A percentile compares a stretch with the other conserved stretches of the same genome.
Evolutionary conservation across 37 sponge, comb jelly and placozoan species (phyloP).

Genomic region (Ephydatia muelleri): DNA sequence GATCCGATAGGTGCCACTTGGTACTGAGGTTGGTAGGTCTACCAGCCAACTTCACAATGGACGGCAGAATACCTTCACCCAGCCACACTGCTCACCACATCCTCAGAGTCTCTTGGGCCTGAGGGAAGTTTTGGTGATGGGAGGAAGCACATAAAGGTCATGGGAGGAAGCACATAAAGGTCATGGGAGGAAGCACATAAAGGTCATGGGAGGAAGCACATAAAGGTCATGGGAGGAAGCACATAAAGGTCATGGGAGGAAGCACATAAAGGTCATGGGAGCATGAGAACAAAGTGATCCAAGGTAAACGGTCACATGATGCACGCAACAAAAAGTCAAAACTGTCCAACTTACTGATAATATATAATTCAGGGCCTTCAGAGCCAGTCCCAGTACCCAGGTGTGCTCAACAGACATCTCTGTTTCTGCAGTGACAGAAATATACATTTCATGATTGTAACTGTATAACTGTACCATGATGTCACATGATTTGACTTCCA

Average conservation of each 20-base stretch:
- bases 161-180: neutral
- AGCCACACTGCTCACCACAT: conserved; percentile 35
- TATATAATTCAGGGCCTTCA: conserved; percentile 50
- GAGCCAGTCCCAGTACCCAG: conserved; percentile 43
- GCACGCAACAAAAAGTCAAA: neutral
- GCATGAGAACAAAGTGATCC: no score
- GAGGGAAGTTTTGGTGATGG: neutral
- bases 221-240: neutral
- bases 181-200: neutral
- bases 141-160: neutral
- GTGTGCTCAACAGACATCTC: conserved; percentile 37
- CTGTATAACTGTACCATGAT: neutral
- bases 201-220: neutral
- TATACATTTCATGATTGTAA: no score
- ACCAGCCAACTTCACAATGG: conserved; percentile 40
- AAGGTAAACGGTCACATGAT: neutral
- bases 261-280: neutral
- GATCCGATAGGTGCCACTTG: conserved; percentile 55
- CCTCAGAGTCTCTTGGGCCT: conserved; percentile 10
- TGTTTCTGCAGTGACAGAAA: conserved; percentile 15
- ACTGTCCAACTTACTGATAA: conserved; percentile 14
- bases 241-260: neutral
- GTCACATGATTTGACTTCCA: neutral
- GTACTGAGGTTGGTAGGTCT: conserved; percentile 63
- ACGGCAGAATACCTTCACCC: conserved; percentile 33